Base-by-base conservation (phyloP, 1,140 invertebrate species). In the Notospermus geniculatus region DNA sequence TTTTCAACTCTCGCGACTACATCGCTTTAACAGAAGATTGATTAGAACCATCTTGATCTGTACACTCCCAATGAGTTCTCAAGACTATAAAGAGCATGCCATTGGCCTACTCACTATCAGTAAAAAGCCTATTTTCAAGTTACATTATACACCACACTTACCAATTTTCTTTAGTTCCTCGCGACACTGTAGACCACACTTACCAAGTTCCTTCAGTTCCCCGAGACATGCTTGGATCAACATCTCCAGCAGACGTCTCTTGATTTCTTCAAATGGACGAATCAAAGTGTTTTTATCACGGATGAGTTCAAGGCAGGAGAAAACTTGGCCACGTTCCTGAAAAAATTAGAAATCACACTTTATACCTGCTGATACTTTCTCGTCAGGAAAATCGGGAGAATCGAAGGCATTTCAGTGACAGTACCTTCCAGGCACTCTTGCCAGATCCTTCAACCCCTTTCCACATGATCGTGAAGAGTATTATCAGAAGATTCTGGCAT, bases 401-500 rank as follows among this genome's bases (percentile, higher is more conserved):
- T n/a, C n/a, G n/a, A n/a, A n/a, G n/a, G n/a, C n/a, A n/a, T n/a
- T n/a, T n/a, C n/a, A n/a, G n/a, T n/a, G n/a, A n/a, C n/a, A n/a
- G 64, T 68, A 85, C 83, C 78, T 83, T 85, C 87, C 87, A 88
- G 39, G 83, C 82, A 22, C 83, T 78, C 55, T 81, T 82, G 71
- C 81, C 80, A 57, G 84, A 83, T 41, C 85, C 84, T 55, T 85
- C 82, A 23, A 87, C 79, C 25, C 87, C 87, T 64, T 85, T 82
- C 87, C 86, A 88, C 70, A 87, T 83, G 0, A 88, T 76, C 9
- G 84, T 85, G 59, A 86, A 84, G 5, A 87, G 68, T 52, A 85
- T 82, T 64, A 86, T 84, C 0, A 85, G 79, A 1, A 87, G 80
- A 29, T 86, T 77, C 69, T 86, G 84, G 54, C 84, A 85, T 54